These are phyloP conservation scores for Montipora cactus DNA, from an alignment of 64 coral and sea anemone genomes.

Conservation along the genomic window DNA sequence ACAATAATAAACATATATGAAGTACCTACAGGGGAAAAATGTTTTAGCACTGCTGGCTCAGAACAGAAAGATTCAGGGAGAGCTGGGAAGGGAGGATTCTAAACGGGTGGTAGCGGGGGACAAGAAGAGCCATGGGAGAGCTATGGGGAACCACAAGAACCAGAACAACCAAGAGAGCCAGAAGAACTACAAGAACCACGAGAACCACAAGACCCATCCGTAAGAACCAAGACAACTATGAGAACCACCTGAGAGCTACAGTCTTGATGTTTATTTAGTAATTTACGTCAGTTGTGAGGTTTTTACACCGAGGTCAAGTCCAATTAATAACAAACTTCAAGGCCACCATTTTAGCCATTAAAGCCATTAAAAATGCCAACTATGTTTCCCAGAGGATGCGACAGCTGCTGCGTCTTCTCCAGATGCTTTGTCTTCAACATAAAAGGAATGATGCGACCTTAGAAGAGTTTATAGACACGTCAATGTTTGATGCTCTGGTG, in stretches of 20 bases:
- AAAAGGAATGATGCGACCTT: not conserved
- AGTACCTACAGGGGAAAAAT: not conserved
- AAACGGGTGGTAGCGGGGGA: not conserved
- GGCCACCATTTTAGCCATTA: constrained; percentile 15
- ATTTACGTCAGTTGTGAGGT: too few relatives aligned
- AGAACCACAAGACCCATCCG: too few relatives aligned
- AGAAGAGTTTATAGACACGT: not conserved
- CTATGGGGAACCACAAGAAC: not conserved
- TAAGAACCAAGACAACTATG: too few relatives aligned
- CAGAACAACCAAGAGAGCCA: too few relatives aligned
- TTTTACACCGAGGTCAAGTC: too few relatives aligned
- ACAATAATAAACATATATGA: too few relatives aligned
- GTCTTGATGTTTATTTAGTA: too few relatives aligned
- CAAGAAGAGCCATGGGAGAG: not conserved
- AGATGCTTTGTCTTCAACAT: not conserved
- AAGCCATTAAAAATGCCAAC: constrained; percentile 16
- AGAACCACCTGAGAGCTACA: too few relatives aligned
- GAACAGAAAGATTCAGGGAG: not conserved
- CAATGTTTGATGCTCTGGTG: constrained; percentile 35
- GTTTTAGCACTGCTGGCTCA: not conserved
- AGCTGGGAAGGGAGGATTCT: not conserved
- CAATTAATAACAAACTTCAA: not conserved
- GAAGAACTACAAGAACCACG: too few relatives aligned
- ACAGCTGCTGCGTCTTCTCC: constrained; percentile 20
- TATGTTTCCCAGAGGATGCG: constrained; percentile 46